A percentile compares a stretch with the other conserved stretches of the same genome.
Conservation (phyloP, 2,888 invertebrate species). For the Cerastis rubricosa region DNA sequence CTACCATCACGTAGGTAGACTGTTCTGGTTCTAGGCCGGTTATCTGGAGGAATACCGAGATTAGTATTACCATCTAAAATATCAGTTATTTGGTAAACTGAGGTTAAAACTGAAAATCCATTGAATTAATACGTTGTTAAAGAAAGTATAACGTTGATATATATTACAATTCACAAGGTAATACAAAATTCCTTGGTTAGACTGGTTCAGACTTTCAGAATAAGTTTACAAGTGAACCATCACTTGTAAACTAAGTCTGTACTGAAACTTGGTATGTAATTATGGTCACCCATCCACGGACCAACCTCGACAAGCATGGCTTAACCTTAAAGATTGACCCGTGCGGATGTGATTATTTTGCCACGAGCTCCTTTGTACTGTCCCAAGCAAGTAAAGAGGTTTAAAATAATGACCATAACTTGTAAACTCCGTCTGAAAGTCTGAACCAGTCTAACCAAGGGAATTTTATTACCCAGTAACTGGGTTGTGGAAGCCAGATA, state of each 20-base stretch:
- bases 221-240: not conserved
- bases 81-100: not conserved
- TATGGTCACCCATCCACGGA: no score
- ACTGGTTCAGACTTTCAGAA: not conserved
- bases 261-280: no score
- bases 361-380: no score
- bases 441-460: not conserved
- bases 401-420: no score
- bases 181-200: not conserved
- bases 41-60: constrained; percentile 69
- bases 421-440: no score
- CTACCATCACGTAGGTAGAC: constrained; percentile 84
- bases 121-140: no score
- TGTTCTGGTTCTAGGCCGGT: constrained; percentile 72
- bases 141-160: no score
- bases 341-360: no score
- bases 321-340: no score
- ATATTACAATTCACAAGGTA: not conserved
- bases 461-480: not conserved
- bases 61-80: not conserved
- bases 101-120: not conserved
- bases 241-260: no score
- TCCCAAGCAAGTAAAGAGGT: no score
- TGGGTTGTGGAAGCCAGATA: not conserved
- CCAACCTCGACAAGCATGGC: no score